Conservation (phyloP, 2,113 vertebrate genomes). For the Leptobrachium leishanense region DNA sequence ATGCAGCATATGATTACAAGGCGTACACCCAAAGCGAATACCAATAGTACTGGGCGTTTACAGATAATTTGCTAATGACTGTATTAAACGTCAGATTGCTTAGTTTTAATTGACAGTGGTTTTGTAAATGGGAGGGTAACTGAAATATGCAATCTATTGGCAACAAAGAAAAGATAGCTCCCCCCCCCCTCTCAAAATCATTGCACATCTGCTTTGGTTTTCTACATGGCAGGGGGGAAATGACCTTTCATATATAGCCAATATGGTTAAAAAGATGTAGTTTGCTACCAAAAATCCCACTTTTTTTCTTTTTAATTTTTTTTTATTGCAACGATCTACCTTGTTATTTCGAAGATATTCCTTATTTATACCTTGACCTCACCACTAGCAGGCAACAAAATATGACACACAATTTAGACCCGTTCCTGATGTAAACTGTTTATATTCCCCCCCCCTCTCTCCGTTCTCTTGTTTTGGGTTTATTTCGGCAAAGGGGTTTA, state of each 20-base stretch:
- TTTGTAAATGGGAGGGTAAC: slow-evolving; percentile 20
- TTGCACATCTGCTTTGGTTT: slow-evolving; percentile 15
- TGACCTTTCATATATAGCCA: neutral
- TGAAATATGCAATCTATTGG: slow-evolving; percentile 42
- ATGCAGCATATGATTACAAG: neutral
- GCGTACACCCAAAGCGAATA: neutral
- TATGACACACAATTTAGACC: neutral
- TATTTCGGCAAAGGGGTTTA: neutral
- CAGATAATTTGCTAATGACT: neutral
- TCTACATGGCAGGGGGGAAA: neutral
- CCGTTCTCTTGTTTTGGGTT: neutral
- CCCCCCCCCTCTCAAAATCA: neutral
- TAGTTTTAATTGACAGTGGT: neutral
- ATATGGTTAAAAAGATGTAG: neutral
- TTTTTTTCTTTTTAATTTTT: neutral
- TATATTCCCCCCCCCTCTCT: too few species aligned
- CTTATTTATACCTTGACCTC: neutral
- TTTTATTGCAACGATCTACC: slow-evolving; percentile 24
- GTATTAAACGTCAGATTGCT: neutral
- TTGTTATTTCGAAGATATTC: neutral
- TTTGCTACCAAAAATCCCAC: neutral
- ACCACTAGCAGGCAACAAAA: neutral
- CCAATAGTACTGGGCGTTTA: neutral
- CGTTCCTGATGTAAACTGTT: too few species aligned
- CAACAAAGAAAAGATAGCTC: slow-evolving; percentile 21